A percentile compares a stretch with the other conserved stretches of the same genome.
These are phyloP conservation scores for Siniperca obscura DNA, from an alignment of 2,797 vertebrate species.

Conservation along the genomic window DNA sequence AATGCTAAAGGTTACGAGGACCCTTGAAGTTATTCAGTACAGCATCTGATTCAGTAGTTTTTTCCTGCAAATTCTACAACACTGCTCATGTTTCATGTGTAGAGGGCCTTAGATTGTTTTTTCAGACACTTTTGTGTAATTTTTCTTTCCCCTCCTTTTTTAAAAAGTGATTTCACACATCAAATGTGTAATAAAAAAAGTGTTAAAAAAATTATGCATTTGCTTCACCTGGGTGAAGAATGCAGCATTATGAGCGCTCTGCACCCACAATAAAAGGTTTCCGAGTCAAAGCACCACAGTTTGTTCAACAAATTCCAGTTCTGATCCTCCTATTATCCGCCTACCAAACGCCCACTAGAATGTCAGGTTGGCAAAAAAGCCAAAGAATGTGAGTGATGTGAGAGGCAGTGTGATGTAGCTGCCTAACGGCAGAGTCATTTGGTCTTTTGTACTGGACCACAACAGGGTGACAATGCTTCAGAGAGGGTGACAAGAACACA, in stretches of 20 bases:
- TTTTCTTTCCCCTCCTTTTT: neutral
- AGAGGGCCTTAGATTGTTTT: neutral
- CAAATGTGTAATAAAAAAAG: neutral
- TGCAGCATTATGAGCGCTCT: constrained; percentile 33
- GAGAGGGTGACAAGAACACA: constrained; percentile 15
- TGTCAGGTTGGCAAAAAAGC: constrained; percentile 71
- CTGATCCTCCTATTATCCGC: constrained; percentile 76
- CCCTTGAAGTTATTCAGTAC: neutral
- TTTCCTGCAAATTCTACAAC: neutral
- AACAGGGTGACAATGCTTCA: constrained; percentile 45
- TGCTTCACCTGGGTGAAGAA: constrained; percentile 51
- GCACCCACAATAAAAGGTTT: constrained; percentile 56
- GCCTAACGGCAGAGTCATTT: constrained; percentile 35
- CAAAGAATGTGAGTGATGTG: constrained; percentile 73
- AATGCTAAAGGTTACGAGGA: neutral
- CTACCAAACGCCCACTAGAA: constrained; percentile 57
- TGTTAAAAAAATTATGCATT: neutral
- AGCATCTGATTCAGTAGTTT: no score
- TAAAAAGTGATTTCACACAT: neutral
- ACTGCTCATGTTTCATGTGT: neutral
- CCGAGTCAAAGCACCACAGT: constrained; percentile 61
- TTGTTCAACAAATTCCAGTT: constrained; percentile 79
- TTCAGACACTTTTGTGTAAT: neutral
- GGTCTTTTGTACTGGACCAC: constrained; percentile 54
- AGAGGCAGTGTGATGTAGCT: constrained; percentile 45